Evolutionary conservation across 2,113 vertebrate genomes (phyloP).

Genomic region (Campylomormyrus numenius): DNA sequence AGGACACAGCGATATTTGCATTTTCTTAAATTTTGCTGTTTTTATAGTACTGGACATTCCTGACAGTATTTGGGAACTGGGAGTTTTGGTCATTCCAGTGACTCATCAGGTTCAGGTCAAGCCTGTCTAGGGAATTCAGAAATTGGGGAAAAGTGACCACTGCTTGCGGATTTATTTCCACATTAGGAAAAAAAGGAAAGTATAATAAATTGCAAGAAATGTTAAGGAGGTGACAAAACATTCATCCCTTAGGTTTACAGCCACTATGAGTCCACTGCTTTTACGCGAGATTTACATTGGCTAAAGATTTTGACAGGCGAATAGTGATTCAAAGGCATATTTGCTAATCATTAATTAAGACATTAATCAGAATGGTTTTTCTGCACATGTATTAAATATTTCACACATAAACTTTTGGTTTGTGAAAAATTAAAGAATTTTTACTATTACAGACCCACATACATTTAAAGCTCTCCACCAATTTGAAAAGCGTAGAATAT

Average conservation of each 20-base stretch:
- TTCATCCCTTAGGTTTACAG: neutral
- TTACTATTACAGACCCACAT: neutral
- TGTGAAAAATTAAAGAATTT: neutral
- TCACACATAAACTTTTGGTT: neutral
- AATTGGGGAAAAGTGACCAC: neutral
- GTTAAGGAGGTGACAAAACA: neutral
- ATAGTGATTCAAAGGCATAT: neutral
- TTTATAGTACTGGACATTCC: slow-evolving; percentile 3
- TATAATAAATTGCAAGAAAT: neutral
- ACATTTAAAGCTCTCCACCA: neutral
- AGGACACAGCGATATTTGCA: neutral
- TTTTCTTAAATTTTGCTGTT: neutral
- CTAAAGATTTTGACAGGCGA: neutral
- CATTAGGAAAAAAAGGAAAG: neutral
- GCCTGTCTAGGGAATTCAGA: neutral
- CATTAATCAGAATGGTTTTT: neutral
- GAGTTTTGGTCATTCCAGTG: neutral
- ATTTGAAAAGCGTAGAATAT: neutral
- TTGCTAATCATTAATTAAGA: neutral
- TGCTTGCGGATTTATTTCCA: slow-evolving; percentile 1
- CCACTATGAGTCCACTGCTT: neutral
- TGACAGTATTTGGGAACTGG: neutral
- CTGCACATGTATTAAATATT: neutral
- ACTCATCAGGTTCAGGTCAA: neutral
- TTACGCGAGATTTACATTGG: neutral